A percentile compares a stretch with the other conserved stretches of the same genome.
These are phyloP conservation scores for Oryzias woworae DNA, from an alignment of 2,113 vertebrate species.

Conservation along the genomic window DNA sequence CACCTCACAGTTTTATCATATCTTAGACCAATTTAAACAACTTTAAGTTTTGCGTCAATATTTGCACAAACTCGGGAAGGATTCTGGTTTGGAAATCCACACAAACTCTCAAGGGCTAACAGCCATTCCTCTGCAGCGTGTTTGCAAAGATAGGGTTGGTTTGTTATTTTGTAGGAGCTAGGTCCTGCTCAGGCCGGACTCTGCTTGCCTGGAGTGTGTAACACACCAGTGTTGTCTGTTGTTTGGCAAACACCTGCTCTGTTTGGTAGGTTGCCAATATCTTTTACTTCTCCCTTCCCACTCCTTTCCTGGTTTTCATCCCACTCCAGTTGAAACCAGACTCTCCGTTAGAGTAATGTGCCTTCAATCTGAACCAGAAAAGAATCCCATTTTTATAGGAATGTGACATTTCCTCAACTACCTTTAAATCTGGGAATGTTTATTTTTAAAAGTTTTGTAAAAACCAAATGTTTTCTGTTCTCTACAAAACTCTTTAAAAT, in stretches of 20 bases:
- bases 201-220: conserved; percentile 42
- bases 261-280: conserved; percentile 67
- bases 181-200: conserved; percentile 62
- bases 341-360: no score
- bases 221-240: conserved; percentile 48
- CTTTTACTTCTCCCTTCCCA: conserved; percentile 44
- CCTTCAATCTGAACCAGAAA: no score
- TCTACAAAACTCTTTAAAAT: no score
- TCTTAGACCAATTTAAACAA: neutral
- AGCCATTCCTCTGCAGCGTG: conserved; percentile 35
- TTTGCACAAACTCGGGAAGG: conserved; percentile 26
- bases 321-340: conserved; percentile 47
- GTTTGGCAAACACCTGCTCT: conserved; percentile 72
- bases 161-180: conserved; percentile 43
- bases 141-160: conserved; percentile 49
- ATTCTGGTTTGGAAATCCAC: conserved; percentile 44
- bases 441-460: no score
- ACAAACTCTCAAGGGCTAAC: conserved; percentile 14
- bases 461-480: no score
- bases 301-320: conserved; percentile 17
- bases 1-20: neutral
- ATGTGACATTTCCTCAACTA: no score
- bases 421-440: no score
- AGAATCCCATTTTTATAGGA: no score
- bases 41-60: conserved; percentile 15